Base-by-base conservation (phyloP, 2,113 vertebrate species). In the Epinephelus moara region DNA sequence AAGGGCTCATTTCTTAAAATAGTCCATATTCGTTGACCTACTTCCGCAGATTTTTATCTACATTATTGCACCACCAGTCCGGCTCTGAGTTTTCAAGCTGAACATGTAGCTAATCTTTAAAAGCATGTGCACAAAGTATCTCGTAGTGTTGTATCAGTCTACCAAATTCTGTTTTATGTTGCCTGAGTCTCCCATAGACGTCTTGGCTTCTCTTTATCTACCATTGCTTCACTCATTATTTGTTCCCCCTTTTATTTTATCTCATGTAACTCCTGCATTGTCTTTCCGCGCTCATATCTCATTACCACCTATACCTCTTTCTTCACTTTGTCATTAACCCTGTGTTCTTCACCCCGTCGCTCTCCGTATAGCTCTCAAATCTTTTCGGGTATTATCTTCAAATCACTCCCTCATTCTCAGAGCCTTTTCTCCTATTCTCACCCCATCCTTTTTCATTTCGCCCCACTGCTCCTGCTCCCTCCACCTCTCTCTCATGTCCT, bases 401-500 rank as follows among this genome's bases (percentile, higher is more conserved):
- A 83, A 69, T 64, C 72, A 79, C 79, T 60, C 37, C 37, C 45
- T 81, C 30, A n/a, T 68, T 81, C 79, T 85, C 33, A 15, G 74
- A 66, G 17, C 10, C 75, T 79, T 69, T 78, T 76, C 42, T 78
- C 30, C 37, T 55, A 47, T 75, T 78, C 82, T 72, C 27, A 64
- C 76, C 23, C 67, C 53, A 73, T 85, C 33, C 76, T 78, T 81
- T 84, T 80, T 70, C 70, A 78, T 90, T 88, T 90, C 12, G 30
- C 70, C 67, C 75, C 27, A 17, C 57, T 70, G 47, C 71, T 78
- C 80, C 57, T 25, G 66, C 57, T 70, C 45, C 66, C 6, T 75
- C 57, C 86, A 88, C 40, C 70, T 79, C 49, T 30, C 70, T 79
- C 49, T 85, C 57, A 25, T 66, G 85, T 85, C 80, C 81, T 80